Percentiles rank a stretch among this genome's conserved stretches.
phyloP scores from a whole-genome alignment of 2,888 invertebrate species.

The Entomobrya proxima region DNA sequence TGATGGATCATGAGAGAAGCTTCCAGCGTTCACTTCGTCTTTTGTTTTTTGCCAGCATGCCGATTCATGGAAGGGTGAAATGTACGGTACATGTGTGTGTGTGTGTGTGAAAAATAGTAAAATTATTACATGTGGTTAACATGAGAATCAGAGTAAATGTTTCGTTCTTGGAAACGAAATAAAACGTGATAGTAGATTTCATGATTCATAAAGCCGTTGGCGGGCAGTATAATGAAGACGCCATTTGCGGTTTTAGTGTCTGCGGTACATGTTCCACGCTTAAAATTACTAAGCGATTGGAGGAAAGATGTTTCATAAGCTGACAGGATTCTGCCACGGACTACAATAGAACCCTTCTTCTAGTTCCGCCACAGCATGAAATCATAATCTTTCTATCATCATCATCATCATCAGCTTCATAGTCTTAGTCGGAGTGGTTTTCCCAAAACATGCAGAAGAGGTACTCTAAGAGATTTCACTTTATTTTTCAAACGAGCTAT shows the following conservation, averaged over 20 bases:
- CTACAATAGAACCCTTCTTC: not conserved
- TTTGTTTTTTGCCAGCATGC: too few relatives aligned
- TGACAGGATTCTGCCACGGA: slow-evolving; percentile 15
- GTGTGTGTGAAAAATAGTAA: too few relatives aligned
- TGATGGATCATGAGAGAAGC: too few relatives aligned
- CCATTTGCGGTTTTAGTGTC: not conserved
- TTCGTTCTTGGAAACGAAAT: not conserved
- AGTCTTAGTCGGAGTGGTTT: not conserved
- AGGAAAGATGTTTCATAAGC: not conserved
- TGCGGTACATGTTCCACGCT: not conserved
- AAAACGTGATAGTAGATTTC: not conserved
- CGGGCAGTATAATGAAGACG: slow-evolving; percentile 4
- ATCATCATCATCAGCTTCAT: not conserved
- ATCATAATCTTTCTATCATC: not conserved
- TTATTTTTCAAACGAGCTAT: not conserved
- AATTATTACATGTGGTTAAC: too few relatives aligned
- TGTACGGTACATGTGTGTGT: too few relatives aligned
- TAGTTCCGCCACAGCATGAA: not conserved
- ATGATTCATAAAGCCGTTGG: slow-evolving; percentile 13
- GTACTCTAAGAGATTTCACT: not conserved
- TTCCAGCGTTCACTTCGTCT: too few relatives aligned
- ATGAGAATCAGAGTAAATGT: not conserved
- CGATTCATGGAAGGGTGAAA: too few relatives aligned
- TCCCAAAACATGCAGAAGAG: too few relatives aligned
- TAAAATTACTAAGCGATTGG: slow-evolving; percentile 8